phyloP scores from a whole-genome alignment of 2,797 vertebrate genomes.

The Adelosebastes latens region DNA sequence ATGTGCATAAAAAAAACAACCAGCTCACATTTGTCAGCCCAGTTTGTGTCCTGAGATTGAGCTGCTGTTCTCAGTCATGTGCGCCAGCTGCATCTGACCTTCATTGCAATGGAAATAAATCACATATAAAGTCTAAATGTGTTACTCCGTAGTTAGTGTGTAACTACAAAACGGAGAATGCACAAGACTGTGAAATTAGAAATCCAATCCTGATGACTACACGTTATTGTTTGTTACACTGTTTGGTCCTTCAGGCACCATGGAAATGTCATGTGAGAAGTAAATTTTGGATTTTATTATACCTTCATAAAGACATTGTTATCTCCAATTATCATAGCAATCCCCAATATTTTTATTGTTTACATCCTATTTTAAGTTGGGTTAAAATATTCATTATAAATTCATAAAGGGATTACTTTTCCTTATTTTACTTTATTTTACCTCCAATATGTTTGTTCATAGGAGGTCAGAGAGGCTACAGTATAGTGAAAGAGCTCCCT shows the following conservation, averaged over 20 bases:
- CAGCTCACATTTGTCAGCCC: not conserved
- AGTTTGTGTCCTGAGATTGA: not conserved
- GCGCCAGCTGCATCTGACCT: slow-evolving; percentile 34
- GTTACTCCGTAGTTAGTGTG: slow-evolving; percentile 68
- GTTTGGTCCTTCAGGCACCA: not conserved
- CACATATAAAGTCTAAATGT: slow-evolving; percentile 75
- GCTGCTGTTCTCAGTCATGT: slow-evolving; percentile 24
- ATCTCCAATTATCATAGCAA: not conserved
- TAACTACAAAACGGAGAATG: slow-evolving; percentile 53
- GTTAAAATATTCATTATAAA: not conserved
- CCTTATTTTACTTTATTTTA: slow-evolving; percentile 1
- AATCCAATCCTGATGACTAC: not conserved
- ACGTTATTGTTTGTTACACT: not conserved
- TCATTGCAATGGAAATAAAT: slow-evolving; percentile 73
- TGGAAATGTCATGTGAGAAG: not conserved
- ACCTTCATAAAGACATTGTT: not conserved
- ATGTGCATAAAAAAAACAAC: not conserved
- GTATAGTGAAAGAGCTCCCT: slow-evolving; percentile 41
- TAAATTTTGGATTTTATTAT: not conserved
- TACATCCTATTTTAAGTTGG: not conserved
- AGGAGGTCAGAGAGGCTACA: slow-evolving; percentile 18
- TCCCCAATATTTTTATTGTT: not conserved
- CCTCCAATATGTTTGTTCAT: not conserved
- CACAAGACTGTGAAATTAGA: slow-evolving; percentile 2
- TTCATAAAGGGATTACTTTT: not conserved